Evolutionary conservation across 2,888 invertebrate species (phyloP), one percentile per base, ranked within the genome.

Genomic region (Orchesella flavescens): DNA sequence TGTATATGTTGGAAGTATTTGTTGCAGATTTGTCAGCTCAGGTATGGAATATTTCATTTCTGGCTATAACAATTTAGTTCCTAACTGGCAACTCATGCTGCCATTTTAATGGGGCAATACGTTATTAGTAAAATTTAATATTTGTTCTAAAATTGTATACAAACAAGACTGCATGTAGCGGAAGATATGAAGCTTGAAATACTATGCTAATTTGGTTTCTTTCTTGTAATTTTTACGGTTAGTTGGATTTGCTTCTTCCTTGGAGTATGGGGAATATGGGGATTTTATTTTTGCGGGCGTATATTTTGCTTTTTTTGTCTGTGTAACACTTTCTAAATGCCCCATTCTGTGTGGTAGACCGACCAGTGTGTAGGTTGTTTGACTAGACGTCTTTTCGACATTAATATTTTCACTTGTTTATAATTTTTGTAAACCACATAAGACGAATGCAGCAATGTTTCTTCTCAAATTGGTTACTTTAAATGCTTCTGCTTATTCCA

Each of bases 331-430:
- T 57, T 53, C 53, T 53, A 13, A n/a, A n/a, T 53, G 53, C 53
- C n/a, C n/a, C 53, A 53, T 53, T 53, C n/a, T 13, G 57, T 57
- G 53, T 57, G 46, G 73, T 57, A 44, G 68, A 63, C 68, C 49
- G 66, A 65, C 44, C 68, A 57, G 69, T 73, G 75, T 82, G 81
- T 82, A 82, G 81, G 81, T 43, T 53, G 81, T 53, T 75, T 75
- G 81, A 82, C 81, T 82, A 82, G 81, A 82, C 81, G 69, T 82
- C 75, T 75, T 81, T 75, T 82, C 75, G 75, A 82, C 81, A 75
- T 75, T 82, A 82, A 75, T 82, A 75, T 82, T 82, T 82, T 82
- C 63, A 75, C 75, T 75, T 82, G 81, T 82, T 82, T 82, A 82
- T 82, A 82, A 73, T 69, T 82, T 75, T 53, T 49, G 81, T 71